These are phyloP conservation scores for Dendrocincla tyrannina DNA, from an alignment of 2,797 vertebrate species.

Conservation along the genomic window DNA sequence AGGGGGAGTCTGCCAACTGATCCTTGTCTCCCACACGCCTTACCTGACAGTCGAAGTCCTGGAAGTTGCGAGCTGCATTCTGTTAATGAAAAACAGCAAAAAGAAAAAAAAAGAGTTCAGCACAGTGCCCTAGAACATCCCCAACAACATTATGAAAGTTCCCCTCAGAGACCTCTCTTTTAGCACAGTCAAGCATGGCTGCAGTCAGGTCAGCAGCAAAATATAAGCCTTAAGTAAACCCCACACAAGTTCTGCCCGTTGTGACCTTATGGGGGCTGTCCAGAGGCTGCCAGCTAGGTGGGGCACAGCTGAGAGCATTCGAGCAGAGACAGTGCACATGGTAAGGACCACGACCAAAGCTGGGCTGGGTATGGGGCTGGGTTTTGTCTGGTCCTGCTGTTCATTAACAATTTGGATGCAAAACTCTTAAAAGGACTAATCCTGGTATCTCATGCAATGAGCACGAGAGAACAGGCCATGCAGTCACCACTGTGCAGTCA, in stretches of 20 bases:
- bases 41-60: slow-evolving; percentile 95
- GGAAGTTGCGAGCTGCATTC: slow-evolving; percentile 88
- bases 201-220: neutral
- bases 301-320: neutral
- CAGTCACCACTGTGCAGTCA: neutral
- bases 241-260: neutral
- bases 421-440: neutral
- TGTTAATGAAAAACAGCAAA: slow-evolving; percentile 73
- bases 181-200: neutral
- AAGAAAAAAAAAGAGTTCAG: neutral
- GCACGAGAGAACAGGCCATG: neutral
- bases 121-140: neutral
- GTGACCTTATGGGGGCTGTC: neutral
- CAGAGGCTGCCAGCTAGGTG: neutral
- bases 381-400: neutral
- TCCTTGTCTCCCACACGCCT: slow-evolving; percentile 34
- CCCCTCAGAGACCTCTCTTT: neutral
- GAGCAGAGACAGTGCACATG: neutral
- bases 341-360: neutral
- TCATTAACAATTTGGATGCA: neutral
- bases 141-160: neutral
- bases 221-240: neutral
- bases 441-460: accelerated
- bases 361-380: neutral
- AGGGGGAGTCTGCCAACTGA: neutral